Percentiles rank a stretch among this genome's conserved stretches.
Evolutionary conservation across 1,140 invertebrate species (phyloP).

Genomic region (Drosophila erecta): DNA sequence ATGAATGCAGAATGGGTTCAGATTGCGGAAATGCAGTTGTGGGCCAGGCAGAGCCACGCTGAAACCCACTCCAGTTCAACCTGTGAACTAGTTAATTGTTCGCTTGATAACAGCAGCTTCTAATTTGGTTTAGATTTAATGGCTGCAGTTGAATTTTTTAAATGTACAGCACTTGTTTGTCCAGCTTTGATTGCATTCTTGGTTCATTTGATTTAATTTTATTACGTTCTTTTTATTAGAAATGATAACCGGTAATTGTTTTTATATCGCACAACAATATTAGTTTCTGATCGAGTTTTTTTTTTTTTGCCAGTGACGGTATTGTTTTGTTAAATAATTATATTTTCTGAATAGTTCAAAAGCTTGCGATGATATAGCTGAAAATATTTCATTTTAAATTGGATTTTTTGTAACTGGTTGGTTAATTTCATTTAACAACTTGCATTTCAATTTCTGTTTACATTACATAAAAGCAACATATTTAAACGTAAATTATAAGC

Average conservation of each 20-base stretch:
- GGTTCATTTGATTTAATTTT: neutral
- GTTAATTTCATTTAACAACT: too few relatives aligned
- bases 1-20: neutral
- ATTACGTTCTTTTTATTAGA: neutral
- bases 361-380: too few relatives aligned
- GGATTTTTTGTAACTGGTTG: too few relatives aligned
- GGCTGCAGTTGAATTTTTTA: neutral
- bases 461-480: neutral
- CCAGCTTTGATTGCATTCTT: slow-evolving; percentile 4
- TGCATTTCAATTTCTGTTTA: neutral
- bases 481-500: neutral
- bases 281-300: too few relatives aligned
- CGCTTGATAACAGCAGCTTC: slow-evolving; percentile 20
- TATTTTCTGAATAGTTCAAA: neutral
- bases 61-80: slow-evolving; percentile 19
- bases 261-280: too few relatives aligned
- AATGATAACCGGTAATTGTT: neutral
- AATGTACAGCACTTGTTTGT: neutral
- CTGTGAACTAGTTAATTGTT: slow-evolving; percentile 34
- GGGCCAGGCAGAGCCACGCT: slow-evolving; percentile 12
- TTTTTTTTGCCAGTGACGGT: too few relatives aligned
- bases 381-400: too few relatives aligned
- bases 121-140: slow-evolving; percentile 4
- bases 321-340: neutral
- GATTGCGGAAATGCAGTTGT: slow-evolving; percentile 44